Conservation (phyloP, 2,113 vertebrate genomes). For the Mionectes macconnelli region DNA sequence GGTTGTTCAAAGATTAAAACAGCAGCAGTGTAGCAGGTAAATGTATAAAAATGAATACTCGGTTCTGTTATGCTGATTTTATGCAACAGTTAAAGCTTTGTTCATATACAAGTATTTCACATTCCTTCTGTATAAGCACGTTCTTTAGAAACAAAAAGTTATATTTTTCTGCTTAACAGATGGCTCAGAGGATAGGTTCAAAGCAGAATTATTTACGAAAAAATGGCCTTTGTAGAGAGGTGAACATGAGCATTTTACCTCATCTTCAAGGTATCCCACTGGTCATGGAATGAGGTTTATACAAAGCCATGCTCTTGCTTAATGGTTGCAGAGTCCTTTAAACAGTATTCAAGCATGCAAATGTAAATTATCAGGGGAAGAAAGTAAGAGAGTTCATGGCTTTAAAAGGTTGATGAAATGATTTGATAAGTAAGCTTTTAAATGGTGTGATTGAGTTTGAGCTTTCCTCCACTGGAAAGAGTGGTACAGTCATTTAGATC, state of each 20-base stretch:
- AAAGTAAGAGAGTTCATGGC: background rate
- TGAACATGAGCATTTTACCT: background rate
- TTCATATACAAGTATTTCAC: background rate
- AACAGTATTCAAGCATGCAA: background rate
- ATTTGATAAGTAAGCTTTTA: background rate
- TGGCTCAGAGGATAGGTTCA: background rate
- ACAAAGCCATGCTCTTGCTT: background rate
- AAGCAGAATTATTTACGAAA: slow-evolving; percentile 14
- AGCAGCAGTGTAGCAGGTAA: background rate
- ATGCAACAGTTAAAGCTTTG: background rate
- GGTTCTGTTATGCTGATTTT: background rate
- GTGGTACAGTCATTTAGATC: background rate
- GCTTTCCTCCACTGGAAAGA: background rate
- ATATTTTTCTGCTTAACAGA: background rate
- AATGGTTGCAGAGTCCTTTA: background rate
- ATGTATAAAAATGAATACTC: background rate
- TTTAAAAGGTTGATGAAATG: background rate
- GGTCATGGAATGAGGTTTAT: background rate
- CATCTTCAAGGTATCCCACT: background rate
- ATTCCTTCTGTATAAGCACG: background rate
- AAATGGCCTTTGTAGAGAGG: background rate
- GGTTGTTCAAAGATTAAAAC: background rate
- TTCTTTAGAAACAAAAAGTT: background rate
- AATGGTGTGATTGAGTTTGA: background rate
- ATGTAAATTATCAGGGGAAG: background rate